These are phyloP conservation scores for Melikaiella ostensackeni DNA, from an alignment of 2,888 invertebrate species.

Conservation along the genomic window DNA sequence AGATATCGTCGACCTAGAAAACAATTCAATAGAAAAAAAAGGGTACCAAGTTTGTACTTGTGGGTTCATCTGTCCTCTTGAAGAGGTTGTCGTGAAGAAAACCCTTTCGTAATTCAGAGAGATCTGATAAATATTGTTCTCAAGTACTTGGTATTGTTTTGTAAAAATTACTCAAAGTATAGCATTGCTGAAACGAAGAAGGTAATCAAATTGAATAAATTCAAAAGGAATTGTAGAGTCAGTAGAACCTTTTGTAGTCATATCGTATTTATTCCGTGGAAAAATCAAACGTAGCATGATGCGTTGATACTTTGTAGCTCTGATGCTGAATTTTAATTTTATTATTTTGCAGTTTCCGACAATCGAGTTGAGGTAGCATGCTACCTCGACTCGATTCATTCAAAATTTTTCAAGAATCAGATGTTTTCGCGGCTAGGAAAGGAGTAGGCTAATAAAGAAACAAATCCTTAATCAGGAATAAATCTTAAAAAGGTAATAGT, in stretches of 20 bases:
- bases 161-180: conserved; percentile 21
- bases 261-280: background rate
- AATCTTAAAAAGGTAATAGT: conserved; percentile 12
- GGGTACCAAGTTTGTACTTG: background rate
- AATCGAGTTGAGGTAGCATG: background rate
- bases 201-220: conserved; percentile 29
- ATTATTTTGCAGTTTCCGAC: background rate
- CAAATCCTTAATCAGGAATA: background rate
- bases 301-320: background rate
- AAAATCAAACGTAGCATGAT: conserved; percentile 2
- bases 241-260: background rate
- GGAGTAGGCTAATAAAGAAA: background rate
- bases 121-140: background rate
- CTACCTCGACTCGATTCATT: background rate
- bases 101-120: background rate
- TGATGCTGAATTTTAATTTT: background rate
- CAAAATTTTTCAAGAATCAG: background rate
- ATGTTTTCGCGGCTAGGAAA: background rate
- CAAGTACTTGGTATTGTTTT: conserved; percentile 14
- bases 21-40: conserved; percentile 6
- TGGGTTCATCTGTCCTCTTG: background rate
- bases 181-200: conserved; percentile 15
- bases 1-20: conserved; percentile 60
- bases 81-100: background rate
- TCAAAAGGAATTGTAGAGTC: background rate